Percentiles rank a stretch among this genome's conserved stretches.
Evolutionary conservation across 2,113 vertebrate genomes (phyloP).

Genomic region (Rutilus rutilus): DNA sequence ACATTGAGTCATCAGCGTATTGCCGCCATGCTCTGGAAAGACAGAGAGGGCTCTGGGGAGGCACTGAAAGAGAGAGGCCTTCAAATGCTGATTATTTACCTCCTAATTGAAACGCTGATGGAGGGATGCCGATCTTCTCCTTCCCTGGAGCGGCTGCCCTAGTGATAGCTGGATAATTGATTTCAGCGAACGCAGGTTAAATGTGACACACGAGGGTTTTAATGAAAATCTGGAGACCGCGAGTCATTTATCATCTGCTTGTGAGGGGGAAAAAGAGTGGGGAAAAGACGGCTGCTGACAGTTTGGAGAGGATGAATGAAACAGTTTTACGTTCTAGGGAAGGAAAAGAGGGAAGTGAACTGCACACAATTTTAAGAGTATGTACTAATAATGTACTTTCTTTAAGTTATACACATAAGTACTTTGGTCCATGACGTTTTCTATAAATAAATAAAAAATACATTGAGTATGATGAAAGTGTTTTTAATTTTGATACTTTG

Average conservation of each 20-base stretch:
- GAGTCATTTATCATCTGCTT: slow-evolving; percentile 89
- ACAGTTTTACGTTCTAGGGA: slow-evolving; percentile 21
- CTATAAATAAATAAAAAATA: not conserved
- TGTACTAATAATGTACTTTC: not conserved
- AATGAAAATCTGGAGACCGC: slow-evolving; percentile 91
- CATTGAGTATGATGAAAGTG: no score
- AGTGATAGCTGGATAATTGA: slow-evolving; percentile 91
- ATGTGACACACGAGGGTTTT: slow-evolving; percentile 92
- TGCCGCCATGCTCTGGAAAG: slow-evolving; percentile 33
- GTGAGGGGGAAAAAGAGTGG: slow-evolving; percentile 50
- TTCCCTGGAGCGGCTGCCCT: slow-evolving; percentile 77
- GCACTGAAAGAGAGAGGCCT: slow-evolving; percentile 20
- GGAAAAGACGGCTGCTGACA: slow-evolving; percentile 45
- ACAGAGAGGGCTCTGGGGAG: slow-evolving; percentile 59
- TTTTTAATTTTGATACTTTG: not conserved
- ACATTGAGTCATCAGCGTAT: slow-evolving; percentile 77
- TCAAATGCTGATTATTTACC: slow-evolving; percentile 83
- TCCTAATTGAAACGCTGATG: slow-evolving; percentile 93
- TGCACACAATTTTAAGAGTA: slow-evolving; percentile 6
- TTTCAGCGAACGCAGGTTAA: slow-evolving; percentile 91
- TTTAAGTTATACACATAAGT: not conserved
- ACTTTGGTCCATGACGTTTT: not conserved
- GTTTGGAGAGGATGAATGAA: slow-evolving; percentile 44
- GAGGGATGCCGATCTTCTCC: slow-evolving; percentile 75
- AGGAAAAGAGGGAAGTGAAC: slow-evolving; percentile 13